Percentiles rank a stretch among this genome's conserved stretches.
phyloP scores from a whole-genome alignment of 2,797 vertebrate genomes.

The Girardinus metallicus region DNA sequence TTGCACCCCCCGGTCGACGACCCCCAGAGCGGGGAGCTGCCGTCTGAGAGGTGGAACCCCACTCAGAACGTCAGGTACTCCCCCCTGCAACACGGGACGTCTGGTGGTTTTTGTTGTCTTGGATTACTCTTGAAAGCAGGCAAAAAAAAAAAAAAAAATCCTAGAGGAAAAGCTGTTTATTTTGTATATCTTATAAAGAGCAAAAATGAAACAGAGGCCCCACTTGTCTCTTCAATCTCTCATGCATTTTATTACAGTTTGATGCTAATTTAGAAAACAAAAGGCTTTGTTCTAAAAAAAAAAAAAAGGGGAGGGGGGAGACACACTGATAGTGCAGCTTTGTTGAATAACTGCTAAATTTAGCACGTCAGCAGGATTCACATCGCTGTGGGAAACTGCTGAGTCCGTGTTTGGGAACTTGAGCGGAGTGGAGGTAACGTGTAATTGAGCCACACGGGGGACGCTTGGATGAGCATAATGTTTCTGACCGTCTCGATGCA shows the following conservation, averaged over 20 bases:
- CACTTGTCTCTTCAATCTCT: background rate
- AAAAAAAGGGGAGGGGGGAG: background rate
- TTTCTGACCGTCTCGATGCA: constrained; percentile 10
- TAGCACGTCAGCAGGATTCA: constrained; percentile 33
- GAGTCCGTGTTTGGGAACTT: constrained; percentile 44
- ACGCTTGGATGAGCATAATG: constrained; percentile 14
- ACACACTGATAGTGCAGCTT: constrained; percentile 8
- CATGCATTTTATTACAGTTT: background rate
- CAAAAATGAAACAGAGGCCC: background rate
- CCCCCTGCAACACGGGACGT: background rate
- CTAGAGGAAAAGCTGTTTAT: background rate
- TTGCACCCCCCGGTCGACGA: constrained; percentile 98
- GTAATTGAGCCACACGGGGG: constrained; percentile 41
- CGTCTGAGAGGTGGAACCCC: constrained; percentile 98
- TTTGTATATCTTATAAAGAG: background rate
- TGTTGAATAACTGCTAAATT: constrained; percentile 32
- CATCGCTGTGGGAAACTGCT: constrained; percentile 33
- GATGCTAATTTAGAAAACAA: background rate
- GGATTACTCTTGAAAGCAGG: background rate
- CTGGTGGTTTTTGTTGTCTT: background rate
- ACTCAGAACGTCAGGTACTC: constrained; percentile 96
- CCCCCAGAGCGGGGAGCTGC: constrained; percentile 96
- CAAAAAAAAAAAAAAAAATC: background rate
- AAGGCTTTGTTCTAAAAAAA: constrained; percentile 11
- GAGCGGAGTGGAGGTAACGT: constrained; percentile 30